These are phyloP conservation scores for Ptychodera flava DNA, from an alignment of 35 echinoderm and acorn worm species.

Conservation along the genomic window DNA sequence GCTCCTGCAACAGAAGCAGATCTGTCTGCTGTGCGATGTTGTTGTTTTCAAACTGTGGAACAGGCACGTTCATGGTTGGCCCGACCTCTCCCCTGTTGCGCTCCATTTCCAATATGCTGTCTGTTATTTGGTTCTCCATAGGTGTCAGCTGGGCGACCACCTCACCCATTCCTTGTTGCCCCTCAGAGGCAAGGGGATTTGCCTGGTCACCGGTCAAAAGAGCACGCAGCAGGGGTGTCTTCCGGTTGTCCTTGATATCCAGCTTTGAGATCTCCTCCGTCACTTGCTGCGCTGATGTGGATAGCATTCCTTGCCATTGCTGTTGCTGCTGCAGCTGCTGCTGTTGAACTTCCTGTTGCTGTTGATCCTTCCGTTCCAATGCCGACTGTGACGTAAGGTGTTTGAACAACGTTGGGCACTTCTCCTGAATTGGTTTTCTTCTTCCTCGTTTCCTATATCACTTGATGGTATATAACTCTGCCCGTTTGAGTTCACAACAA, in stretches of 20 bases:
- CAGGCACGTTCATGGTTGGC: neutral
- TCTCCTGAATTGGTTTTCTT: neutral
- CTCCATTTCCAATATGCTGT: constrained; percentile 16
- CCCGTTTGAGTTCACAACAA: neutral
- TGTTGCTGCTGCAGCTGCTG: neutral
- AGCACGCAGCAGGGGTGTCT: constrained; percentile 43
- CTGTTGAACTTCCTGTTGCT: neutral
- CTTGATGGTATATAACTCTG: neutral
- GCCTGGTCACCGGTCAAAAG: constrained; percentile 49
- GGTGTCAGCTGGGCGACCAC: constrained; percentile 26
- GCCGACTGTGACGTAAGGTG: constrained; percentile 10
- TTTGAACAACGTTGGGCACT: constrained; percentile 24
- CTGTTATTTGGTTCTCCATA: constrained; percentile 33
- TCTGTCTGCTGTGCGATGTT: constrained; percentile 65
- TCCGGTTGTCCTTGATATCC: constrained; percentile 62
- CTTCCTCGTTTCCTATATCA: neutral
- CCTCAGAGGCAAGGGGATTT: constrained; percentile 20
- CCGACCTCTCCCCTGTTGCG: constrained; percentile 30
- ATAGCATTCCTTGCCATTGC: neutral
- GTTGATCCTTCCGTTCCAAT: neutral
- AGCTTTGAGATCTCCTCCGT: constrained; percentile 91
- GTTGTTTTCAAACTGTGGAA: constrained; percentile 53
- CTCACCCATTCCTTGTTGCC: constrained; percentile 3
- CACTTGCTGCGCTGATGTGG: constrained; percentile 28
- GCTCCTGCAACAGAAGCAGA: constrained; percentile 53